phyloP scores from a whole-genome alignment of 2,113 vertebrate species.

The Nansenia antarctica region DNA sequence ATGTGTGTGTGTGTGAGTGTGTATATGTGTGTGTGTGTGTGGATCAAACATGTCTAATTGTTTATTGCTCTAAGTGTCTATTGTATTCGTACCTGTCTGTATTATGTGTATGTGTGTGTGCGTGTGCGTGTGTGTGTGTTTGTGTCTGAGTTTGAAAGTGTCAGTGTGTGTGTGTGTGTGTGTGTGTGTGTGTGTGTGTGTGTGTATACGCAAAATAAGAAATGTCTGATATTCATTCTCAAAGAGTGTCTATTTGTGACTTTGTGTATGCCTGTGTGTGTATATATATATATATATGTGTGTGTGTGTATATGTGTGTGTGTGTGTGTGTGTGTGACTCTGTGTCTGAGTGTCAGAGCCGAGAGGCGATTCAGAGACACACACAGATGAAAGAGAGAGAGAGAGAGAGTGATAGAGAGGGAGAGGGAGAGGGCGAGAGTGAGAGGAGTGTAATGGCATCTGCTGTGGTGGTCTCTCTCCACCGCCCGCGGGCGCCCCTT shows the following conservation, averaged over 20 bases:
- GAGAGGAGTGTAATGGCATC: conserved; percentile 60
- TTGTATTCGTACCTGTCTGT: no score
- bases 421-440: no score
- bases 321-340: conserved; percentile 7
- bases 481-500: conserved; percentile 32
- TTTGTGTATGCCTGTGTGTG: not conserved
- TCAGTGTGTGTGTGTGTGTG: not conserved
- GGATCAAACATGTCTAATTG: no score
- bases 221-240: no score
- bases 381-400: conserved; percentile 15
- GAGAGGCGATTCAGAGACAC: conserved; percentile 23
- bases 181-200: not conserved
- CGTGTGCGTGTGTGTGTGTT: not conserved
- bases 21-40: not conserved
- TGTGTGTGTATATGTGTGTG: not conserved
- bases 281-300: not conserved
- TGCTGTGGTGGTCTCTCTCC: conserved; percentile 47
- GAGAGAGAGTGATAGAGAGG: no score
- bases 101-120: not conserved
- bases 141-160: not conserved
- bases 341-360: conserved; percentile 38
- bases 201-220: no score
- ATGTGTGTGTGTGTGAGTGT: not conserved
- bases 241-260: conserved; percentile 1
- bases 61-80: no score